A percentile compares a stretch with the other conserved stretches of the same genome.
Conservation (phyloP, 2,797 vertebrate species). For the Notolepis coatsorum region DNA sequence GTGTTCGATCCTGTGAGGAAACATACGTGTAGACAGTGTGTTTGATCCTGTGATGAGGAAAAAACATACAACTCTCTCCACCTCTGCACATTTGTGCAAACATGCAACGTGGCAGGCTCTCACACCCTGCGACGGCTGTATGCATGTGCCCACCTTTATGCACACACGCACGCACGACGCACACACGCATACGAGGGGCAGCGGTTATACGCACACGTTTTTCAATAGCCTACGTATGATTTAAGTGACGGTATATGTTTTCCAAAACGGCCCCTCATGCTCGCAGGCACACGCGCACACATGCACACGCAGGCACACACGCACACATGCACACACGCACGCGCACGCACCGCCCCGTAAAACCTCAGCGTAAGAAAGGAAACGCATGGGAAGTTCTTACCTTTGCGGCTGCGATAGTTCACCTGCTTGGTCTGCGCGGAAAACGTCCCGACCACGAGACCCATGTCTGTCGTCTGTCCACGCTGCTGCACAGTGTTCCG, state of each 20-base stretch:
- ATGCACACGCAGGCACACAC: neutral
- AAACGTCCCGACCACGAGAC: constrained; percentile 82
- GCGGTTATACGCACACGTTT: neutral
- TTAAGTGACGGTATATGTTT: too few relatives aligned
- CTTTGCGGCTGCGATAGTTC: constrained; percentile 78
- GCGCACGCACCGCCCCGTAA: neutral
- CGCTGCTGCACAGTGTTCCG: too few relatives aligned
- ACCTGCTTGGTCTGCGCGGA: constrained; percentile 80
- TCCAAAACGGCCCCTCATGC: too few relatives aligned
- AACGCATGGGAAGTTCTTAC: constrained; percentile 61
- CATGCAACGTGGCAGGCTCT: constrained; percentile 34
- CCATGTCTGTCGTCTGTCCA: too few relatives aligned
- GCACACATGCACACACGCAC: neutral
- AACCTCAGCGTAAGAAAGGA: neutral
- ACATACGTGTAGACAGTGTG: constrained; percentile 54
- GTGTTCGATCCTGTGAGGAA: constrained; percentile 49
- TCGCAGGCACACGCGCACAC: too few relatives aligned
- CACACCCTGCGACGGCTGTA: constrained; percentile 20
- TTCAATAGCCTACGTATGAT: neutral
- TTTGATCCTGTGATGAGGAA: constrained; percentile 39
- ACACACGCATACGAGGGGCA: too few relatives aligned
- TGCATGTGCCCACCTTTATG: constrained; percentile 6
- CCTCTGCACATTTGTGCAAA: constrained; percentile 27
- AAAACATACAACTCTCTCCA: constrained; percentile 42
- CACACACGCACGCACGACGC: too few relatives aligned